These are phyloP conservation scores for Leptinotarsa rubiginosa DNA, from an alignment of 2,888 invertebrate species.

Conservation along the genomic window DNA sequence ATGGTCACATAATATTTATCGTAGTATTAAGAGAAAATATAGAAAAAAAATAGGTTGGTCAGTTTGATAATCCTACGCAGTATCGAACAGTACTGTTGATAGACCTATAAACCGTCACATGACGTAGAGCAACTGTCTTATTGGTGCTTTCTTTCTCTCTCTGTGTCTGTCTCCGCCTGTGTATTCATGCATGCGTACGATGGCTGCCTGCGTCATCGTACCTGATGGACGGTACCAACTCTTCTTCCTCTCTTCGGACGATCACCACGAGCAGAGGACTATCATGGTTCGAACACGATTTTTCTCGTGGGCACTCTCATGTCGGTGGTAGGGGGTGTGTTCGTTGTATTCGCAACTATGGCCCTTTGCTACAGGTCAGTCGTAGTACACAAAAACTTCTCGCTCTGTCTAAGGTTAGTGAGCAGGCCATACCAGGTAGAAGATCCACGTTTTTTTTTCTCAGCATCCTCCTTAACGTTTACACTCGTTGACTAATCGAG, in stretches of 20 bases:
- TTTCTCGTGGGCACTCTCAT: constrained; percentile 98
- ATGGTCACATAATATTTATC: too few species aligned
- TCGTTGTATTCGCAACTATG: constrained; percentile 98
- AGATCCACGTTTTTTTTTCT: constrained; percentile 61
- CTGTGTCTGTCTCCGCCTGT: constrained; percentile 70
- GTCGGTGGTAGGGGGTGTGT: constrained; percentile 99
- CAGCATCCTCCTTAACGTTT: constrained; percentile 61
- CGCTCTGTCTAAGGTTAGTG: constrained; percentile 98
- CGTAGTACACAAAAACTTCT: constrained; percentile 98
- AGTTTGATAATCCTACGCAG: background rate
- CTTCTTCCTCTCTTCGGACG: constrained; percentile 48
- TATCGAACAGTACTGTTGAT: background rate
- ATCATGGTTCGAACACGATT: constrained; percentile 97
- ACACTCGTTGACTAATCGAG: constrained; percentile 41
- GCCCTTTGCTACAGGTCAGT: constrained; percentile 99
- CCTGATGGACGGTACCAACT: constrained; percentile 62
- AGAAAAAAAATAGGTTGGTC: too few species aligned
- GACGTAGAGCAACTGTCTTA: constrained; percentile 58
- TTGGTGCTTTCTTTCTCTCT: constrained; percentile 70
- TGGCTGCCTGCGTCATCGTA: constrained; percentile 59
- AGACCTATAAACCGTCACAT: constrained; percentile 2
- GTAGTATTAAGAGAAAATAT: too few species aligned
- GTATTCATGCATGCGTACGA: constrained; percentile 69
- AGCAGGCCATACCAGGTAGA: constrained; percentile 83
- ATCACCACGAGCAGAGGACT: constrained; percentile 79